Evolutionary conservation across 1,140 invertebrate genomes (phyloP), one percentile per base, ranked within the genome.

Genomic region (Drosophila tropicalis): DNA sequence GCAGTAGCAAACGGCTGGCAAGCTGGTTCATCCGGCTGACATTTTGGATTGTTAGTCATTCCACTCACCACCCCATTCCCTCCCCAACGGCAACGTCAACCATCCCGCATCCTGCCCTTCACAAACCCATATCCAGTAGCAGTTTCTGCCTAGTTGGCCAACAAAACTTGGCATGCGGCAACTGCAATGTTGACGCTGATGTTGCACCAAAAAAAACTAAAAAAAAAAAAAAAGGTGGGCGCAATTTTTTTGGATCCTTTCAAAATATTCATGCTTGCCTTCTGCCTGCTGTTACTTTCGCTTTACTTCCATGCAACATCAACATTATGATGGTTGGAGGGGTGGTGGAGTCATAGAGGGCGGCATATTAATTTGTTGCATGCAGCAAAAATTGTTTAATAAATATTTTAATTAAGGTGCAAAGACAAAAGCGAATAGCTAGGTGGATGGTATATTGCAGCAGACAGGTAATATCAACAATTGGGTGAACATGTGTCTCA

Each of bases 131-230:
- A 17, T 74, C 36, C 47, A 60, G 32, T 67, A 41, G 67, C 57
- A 51, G 62, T 39, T 65, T 69, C 51, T 74, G 70, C 74, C 65
- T 87, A 87, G 83, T 87, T 89, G 84, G 83, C 76, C 83, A 79
- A 76, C 83, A 79, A 76, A 72, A 86, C 70, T 81, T 86, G 82
- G 82, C 82, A 86, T 75, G 70, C 62, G 84, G 76, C 79, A 85
- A 75, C 76, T 87, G 83, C 79, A 83, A 89, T 87, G 83, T 87
- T 83, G 79, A 83, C 79, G 84, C 83, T 72, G 83, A 80, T 87
- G 83, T 87, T 89, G 84, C 83, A 69, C 58, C 55, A 17, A 44
- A 34, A 67, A 56, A 44, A 13, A 47, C 17, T 5, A 41, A 10
- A 25, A 67, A 64, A 34, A 71, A 68, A 72, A 75, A 85, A 69